Percentiles rank a stretch among this genome's conserved stretches.
These are phyloP conservation scores for Acanthaster planci DNA, from an alignment of 35 echinoderm and acorn worm species.

Conservation along the genomic window DNA sequence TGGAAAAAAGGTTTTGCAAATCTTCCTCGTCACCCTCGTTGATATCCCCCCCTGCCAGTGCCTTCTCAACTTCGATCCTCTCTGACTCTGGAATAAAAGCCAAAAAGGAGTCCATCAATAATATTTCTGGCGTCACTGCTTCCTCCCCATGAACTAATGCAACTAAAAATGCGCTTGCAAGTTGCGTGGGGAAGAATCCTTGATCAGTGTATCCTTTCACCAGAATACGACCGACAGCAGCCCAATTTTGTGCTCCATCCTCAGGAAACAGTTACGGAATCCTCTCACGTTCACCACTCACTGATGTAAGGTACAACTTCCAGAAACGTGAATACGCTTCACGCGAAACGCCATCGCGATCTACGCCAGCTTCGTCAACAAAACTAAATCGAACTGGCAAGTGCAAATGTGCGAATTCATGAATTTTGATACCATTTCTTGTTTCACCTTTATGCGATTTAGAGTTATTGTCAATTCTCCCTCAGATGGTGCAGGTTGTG, in stretches of 20 bases:
- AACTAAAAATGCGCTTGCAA: constrained; percentile 29
- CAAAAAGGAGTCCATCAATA: constrained; percentile 23
- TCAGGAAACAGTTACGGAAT: constrained; percentile 23
- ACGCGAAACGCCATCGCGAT: constrained; percentile 32
- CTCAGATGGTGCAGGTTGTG: not conserved
- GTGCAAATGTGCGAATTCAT: constrained; percentile 32
- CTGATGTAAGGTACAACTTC: constrained; percentile 34
- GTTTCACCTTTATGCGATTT: not conserved
- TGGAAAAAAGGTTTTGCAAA: constrained; percentile 18
- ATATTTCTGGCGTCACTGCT: constrained; percentile 9
- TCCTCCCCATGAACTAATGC: constrained; percentile 36
- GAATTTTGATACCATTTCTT: constrained; percentile 29
- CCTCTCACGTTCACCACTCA: constrained; percentile 25
- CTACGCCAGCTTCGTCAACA: constrained; percentile 43
- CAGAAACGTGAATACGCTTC: constrained; percentile 45
- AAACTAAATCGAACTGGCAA: constrained; percentile 24
- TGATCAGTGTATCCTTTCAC: constrained; percentile 41
- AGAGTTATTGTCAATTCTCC: not conserved
- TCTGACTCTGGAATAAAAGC: constrained; percentile 13
- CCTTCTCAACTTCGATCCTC: constrained; percentile 6
- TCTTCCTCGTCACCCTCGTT: constrained; percentile 11
- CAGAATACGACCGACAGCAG: constrained; percentile 38
- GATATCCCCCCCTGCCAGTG: not conserved
- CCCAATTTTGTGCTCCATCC: constrained; percentile 39
- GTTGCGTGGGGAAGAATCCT: constrained; percentile 33